These are phyloP conservation scores for Ips nitidus DNA, from an alignment of 1,140 invertebrate species.

Conservation along the genomic window DNA sequence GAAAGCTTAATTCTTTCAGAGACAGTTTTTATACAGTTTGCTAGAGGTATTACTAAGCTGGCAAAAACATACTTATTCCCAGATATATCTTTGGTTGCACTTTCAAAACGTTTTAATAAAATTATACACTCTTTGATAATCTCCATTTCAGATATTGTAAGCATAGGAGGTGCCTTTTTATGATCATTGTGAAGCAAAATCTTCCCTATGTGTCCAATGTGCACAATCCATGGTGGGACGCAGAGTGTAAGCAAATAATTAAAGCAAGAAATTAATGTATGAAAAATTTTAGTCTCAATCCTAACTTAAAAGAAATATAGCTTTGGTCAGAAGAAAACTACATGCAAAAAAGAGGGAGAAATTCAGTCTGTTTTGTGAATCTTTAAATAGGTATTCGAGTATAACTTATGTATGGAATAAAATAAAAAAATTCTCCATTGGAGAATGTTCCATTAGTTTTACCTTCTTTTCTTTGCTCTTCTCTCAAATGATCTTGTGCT, in stretches of 20 bases:
- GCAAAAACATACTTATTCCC: conserved; percentile 13
- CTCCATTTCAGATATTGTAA: neutral
- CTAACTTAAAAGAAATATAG: too few species aligned
- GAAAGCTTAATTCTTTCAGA: neutral
- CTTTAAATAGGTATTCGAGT: too few species aligned
- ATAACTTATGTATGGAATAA: too few species aligned
- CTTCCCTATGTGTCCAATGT: conserved; percentile 2
- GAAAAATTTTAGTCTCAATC: too few species aligned
- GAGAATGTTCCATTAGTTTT: conserved; percentile 12
- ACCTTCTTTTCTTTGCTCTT: conserved; percentile 5
- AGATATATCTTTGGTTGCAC: conserved; percentile 11
- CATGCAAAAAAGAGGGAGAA: too few species aligned
- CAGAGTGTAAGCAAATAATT: too few species aligned
- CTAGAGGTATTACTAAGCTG: conserved; percentile 17
- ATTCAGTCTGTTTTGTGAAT: too few species aligned
- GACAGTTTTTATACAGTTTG: conserved; percentile 11
- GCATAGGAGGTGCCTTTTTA: conserved; percentile 12
- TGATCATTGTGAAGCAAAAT: conserved; percentile 3
- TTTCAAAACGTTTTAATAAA: conserved; percentile 4
- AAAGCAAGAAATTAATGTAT: too few species aligned
- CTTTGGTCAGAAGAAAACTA: too few species aligned
- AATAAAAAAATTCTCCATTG: neutral
- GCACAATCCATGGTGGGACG: too few species aligned
- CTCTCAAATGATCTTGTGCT: conserved; percentile 1
- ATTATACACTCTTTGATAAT: neutral